Evolutionary conservation across 2,888 invertebrate genomes (phyloP).

Genomic region (Erebia palarica): DNA sequence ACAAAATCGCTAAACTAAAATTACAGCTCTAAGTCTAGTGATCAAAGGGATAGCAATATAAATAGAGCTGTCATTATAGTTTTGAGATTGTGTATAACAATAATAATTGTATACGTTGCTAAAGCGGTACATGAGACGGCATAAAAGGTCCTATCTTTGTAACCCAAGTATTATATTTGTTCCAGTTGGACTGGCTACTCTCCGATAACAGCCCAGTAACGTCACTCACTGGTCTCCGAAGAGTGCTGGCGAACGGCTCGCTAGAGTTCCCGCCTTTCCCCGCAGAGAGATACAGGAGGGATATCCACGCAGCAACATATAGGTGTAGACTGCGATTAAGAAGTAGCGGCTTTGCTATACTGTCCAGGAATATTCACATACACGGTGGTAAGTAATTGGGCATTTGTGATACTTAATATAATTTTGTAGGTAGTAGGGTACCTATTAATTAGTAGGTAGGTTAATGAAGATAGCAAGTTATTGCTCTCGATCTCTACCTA

Average conservation of each 20-base stretch:
- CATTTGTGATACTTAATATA: background rate
- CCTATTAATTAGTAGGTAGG: too few relatives aligned
- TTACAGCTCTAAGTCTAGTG: too few relatives aligned
- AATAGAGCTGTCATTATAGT: too few relatives aligned
- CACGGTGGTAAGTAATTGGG: conserved; percentile 88
- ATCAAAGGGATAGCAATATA: too few relatives aligned
- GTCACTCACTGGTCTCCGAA: conserved; percentile 87
- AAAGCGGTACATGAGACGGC: too few relatives aligned
- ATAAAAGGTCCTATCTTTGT: too few relatives aligned
- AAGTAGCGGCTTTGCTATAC: conserved; percentile 81
- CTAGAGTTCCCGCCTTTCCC: conserved; percentile 93
- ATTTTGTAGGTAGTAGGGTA: too few relatives aligned
- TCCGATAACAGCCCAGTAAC: conserved; percentile 86
- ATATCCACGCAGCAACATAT: conserved; percentile 93
- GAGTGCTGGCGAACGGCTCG: conserved; percentile 91
- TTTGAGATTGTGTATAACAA: too few relatives aligned
- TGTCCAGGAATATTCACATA: conserved; percentile 93
- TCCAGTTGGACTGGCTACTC: conserved; percentile 89
- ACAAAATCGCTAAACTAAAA: too few relatives aligned
- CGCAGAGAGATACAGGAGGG: conserved; percentile 89
- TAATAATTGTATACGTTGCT: too few relatives aligned
- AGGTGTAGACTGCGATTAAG: conserved; percentile 81
- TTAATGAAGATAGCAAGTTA: too few relatives aligned
- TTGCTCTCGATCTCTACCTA: too few relatives aligned
- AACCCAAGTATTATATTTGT: conserved; percentile 34